Conservation (phyloP, 2,113 vertebrate species). For the Edolisoma coerulescens region DNA sequence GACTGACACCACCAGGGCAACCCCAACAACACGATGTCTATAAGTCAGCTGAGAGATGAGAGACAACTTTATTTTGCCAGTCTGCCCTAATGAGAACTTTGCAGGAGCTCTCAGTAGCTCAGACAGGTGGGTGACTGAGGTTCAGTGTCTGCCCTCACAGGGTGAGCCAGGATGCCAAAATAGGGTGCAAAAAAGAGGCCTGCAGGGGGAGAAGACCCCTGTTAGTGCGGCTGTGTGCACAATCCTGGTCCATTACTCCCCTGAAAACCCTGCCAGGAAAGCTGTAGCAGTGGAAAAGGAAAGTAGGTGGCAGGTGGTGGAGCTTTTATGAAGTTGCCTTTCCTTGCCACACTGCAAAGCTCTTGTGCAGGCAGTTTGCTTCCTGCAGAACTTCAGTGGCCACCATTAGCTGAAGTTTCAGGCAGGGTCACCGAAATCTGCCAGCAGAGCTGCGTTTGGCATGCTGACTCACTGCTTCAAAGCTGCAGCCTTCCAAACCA, state of each 20-base stretch:
- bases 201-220: not conserved
- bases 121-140: not conserved
- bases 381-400: not conserved
- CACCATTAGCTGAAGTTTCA: not conserved
- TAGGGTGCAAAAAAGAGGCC: not conserved
- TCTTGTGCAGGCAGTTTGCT: not conserved
- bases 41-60: not conserved
- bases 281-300: not conserved
- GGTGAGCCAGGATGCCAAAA: not conserved
- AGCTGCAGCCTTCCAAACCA: not conserved
- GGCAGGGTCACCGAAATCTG: not conserved
- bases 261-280: not conserved
- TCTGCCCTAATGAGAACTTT: not conserved
- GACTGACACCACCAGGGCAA: not conserved
- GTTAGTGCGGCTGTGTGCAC: not conserved
- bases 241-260: not conserved
- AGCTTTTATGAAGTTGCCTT: not conserved
- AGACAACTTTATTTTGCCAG: not conserved
- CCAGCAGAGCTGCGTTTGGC: not conserved
- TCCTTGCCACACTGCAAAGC: not conserved
- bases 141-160: not conserved
- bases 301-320: not conserved
- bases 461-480: not conserved
- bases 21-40: not conserved
- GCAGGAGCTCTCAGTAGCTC: not conserved